A percentile compares a stretch with the other conserved stretches of the same genome.
phyloP scores from a whole-genome alignment of 1,140 invertebrate species.

The Belonocnema kinseyi region DNA sequence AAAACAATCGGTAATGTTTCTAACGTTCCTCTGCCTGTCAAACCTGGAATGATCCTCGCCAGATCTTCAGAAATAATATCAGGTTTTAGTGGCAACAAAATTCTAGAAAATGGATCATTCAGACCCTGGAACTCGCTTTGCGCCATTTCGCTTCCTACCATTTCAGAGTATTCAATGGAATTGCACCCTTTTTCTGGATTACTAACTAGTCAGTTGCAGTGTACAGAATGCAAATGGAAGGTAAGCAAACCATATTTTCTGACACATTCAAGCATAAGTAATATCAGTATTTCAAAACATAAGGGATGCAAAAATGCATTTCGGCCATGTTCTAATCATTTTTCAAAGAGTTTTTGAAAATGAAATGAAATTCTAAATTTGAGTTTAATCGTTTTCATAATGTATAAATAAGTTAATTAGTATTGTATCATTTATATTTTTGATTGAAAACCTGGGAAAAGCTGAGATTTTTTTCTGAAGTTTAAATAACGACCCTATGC shows the following conservation, averaged over 20 bases:
- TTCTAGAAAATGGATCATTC: slow-evolving; percentile 48
- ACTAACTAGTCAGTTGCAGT: slow-evolving; percentile 89
- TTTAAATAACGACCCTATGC: too few relatives aligned
- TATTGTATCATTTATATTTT: too few relatives aligned
- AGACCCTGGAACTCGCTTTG: slow-evolving; percentile 68
- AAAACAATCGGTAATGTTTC: slow-evolving; percentile 62
- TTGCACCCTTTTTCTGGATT: slow-evolving; percentile 85
- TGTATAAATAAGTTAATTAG: too few relatives aligned
- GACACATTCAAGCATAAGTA: background rate
- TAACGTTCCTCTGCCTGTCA: slow-evolving; percentile 46
- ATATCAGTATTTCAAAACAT: too few relatives aligned
- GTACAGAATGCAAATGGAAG: slow-evolving; percentile 87
- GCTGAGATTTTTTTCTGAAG: too few relatives aligned
- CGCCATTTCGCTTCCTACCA: slow-evolving; percentile 58
- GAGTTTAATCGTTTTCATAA: too few relatives aligned
- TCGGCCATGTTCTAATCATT: too few relatives aligned
- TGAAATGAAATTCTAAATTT: too few relatives aligned
- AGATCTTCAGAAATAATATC: slow-evolving; percentile 69
- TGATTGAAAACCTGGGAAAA: too few relatives aligned
- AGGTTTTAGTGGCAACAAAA: slow-evolving; percentile 38
- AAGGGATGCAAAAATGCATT: too few relatives aligned
- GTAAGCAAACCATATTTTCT: slow-evolving; percentile 66
- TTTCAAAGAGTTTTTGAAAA: too few relatives aligned
- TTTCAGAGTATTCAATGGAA: slow-evolving; percentile 61
- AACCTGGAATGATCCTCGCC: slow-evolving; percentile 70